These are phyloP conservation scores for Pagetopsis macropterus DNA, from an alignment of 2,797 vertebrate genomes.

Conservation along the genomic window DNA sequence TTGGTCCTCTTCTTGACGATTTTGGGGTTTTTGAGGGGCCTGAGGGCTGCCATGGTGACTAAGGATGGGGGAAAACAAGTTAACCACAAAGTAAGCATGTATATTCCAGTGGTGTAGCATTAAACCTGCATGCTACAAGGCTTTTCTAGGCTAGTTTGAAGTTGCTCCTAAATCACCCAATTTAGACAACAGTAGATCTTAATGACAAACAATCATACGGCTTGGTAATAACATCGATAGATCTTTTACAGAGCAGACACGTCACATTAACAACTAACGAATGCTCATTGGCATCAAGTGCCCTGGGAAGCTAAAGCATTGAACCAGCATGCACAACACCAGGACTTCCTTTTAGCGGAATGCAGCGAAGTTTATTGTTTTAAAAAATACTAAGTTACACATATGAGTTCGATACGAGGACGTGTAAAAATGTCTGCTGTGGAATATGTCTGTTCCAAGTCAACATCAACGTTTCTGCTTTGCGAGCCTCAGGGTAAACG, in stretches of 20 bases:
- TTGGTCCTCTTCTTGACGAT: constrained; percentile 98
- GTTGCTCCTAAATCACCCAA: neutral
- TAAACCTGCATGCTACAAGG: neutral
- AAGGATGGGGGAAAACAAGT: neutral
- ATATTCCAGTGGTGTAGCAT: neutral
- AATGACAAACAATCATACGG: accelerated
- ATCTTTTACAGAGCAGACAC: too few species aligned
- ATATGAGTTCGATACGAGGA: too few species aligned
- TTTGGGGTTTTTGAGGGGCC: constrained; percentile 93
- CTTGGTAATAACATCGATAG: accelerated
- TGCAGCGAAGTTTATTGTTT: too few species aligned
- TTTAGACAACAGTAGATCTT: neutral
- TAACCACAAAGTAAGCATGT: neutral
- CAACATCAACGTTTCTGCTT: accelerated
- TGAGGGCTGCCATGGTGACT: constrained; percentile 93
- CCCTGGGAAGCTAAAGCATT: too few species aligned
- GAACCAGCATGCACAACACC: too few species aligned
- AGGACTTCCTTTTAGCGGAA: too few species aligned
- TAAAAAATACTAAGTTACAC: too few species aligned
- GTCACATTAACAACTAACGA: too few species aligned
- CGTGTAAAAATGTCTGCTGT: too few species aligned
- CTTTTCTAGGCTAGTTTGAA: neutral
- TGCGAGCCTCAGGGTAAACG: constrained; percentile 18
- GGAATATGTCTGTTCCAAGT: neutral
- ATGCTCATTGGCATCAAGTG: too few species aligned